Base-by-base conservation (phyloP, 1,140 invertebrate species). In the Drosophila repletoides region DNA sequence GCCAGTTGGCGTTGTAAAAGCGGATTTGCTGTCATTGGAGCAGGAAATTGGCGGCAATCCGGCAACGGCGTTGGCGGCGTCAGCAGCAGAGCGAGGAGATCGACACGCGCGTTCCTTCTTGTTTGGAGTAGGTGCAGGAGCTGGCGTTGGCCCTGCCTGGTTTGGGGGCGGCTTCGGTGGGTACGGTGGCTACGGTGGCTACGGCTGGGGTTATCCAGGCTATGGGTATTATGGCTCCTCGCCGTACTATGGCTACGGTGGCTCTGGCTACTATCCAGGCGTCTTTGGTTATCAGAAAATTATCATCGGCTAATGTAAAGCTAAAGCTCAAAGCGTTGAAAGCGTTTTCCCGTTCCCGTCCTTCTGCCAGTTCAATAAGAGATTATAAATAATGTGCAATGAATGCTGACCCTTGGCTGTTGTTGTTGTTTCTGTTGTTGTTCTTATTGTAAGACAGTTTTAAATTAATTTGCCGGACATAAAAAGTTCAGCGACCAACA, bases 381-480 rank as follows among this genome's bases (percentile, higher is more conserved):
- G 69, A 84, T 83, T 83, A 83, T 83, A 77, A 83, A 83, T 83
- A 84, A 83, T 79, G 74, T 61, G 68, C 66, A 63, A 38, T 45
- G 49, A n/a, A n/a, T 31, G 56, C 19, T 28, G 48, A 45, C 29
- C 46, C 51, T 22, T 26, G 40, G 14, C 66, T 41, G n/a, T 49
- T 68, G 46, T 52, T 58, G 55, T 43, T 41, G n/a, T 49, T 68
- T 38, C 46, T 58, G 55, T 43, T 75, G 61, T 40, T 71, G 61
- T 71, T 51, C 10, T 48, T 73, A 59, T 59, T 70, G 40, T 53
- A 71, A 73, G 67, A 73, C 63, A 73, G 60, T 79, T 84, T 83
- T 79, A 83, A 83, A 83, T 83, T 83, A 83, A 83, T 83, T 83
- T 83, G 70, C 77, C 52, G 75, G 70, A 84, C 80, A 75, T 61